Percentiles rank a stretch among this genome's conserved stretches.
Evolutionary conservation across 2,888 invertebrate species (phyloP).

Genomic region (Hetaerina titia): DNA sequence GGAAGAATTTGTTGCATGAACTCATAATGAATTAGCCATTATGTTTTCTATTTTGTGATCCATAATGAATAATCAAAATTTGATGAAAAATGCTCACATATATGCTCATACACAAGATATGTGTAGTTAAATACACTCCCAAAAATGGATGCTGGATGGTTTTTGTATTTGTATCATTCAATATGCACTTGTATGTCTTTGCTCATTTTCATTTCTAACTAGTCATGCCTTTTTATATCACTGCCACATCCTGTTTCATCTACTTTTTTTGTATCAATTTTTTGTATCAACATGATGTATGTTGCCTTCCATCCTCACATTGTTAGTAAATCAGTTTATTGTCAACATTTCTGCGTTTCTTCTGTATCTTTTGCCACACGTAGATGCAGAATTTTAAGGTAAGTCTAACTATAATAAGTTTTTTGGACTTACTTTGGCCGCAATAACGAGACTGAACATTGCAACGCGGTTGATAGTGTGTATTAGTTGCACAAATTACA

Average conservation of each 20-base stretch:
- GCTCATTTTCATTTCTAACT: slow-evolving; percentile 58
- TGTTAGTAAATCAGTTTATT: slow-evolving; percentile 57
- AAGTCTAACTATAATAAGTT: no score
- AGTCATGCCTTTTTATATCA: slow-evolving; percentile 59
- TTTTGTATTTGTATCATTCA: slow-evolving; percentile 6
- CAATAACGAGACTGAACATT: no score
- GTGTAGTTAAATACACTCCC: neutral
- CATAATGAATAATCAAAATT: neutral
- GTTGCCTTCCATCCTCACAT: slow-evolving; percentile 49
- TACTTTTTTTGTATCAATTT: slow-evolving; percentile 47
- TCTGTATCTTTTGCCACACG: neutral
- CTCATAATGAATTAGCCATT: neutral
- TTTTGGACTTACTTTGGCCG: no score
- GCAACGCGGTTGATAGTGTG: no score
- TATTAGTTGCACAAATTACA: no score
- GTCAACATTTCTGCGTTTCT: neutral
- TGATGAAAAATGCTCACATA: neutral
- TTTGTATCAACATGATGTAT: slow-evolving; percentile 56
- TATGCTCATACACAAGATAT: no score
- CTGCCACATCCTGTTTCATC: slow-evolving; percentile 56
- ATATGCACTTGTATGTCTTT: slow-evolving; percentile 32
- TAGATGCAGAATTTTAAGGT: no score
- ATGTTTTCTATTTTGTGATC: neutral
- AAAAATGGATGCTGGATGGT: slow-evolving; percentile 14
- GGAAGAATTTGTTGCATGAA: neutral